Conservation (phyloP, 2,888 invertebrate genomes). For the Acanthoscelides obtectus region DNA sequence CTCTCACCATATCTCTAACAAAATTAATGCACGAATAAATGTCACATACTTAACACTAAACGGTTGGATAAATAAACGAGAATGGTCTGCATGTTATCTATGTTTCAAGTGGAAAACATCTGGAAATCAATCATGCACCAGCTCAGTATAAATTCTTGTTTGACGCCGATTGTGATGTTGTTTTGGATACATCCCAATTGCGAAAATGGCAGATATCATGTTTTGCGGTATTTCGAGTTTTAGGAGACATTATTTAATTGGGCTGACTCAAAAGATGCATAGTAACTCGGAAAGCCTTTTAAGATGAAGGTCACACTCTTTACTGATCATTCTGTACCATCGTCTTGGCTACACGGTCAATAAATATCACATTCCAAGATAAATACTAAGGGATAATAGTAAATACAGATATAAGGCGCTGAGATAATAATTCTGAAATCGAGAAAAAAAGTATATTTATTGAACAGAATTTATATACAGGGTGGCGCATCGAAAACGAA, state of each 20-base stretch:
- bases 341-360: too few species aligned
- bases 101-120: not conserved
- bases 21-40: not conserved
- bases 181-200: not conserved
- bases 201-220: not conserved
- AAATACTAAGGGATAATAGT: too few species aligned
- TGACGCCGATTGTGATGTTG: not conserved
- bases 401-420: too few species aligned
- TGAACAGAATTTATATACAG: too few species aligned
- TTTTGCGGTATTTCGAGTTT: not conserved
- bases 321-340: too few species aligned
- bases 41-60: not conserved
- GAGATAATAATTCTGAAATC: too few species aligned
- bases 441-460: too few species aligned
- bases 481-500: too few species aligned
- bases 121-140: not conserved
- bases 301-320: too few species aligned
- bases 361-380: too few species aligned
- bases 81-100: not conserved
- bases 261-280: too few species aligned
- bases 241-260: not conserved
- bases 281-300: too few species aligned
- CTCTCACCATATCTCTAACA: not conserved
- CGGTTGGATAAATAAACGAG: not conserved
- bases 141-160: not conserved